Evolutionary conservation across 2,888 invertebrate genomes (phyloP).

Genomic region (Hetaerina titia): DNA sequence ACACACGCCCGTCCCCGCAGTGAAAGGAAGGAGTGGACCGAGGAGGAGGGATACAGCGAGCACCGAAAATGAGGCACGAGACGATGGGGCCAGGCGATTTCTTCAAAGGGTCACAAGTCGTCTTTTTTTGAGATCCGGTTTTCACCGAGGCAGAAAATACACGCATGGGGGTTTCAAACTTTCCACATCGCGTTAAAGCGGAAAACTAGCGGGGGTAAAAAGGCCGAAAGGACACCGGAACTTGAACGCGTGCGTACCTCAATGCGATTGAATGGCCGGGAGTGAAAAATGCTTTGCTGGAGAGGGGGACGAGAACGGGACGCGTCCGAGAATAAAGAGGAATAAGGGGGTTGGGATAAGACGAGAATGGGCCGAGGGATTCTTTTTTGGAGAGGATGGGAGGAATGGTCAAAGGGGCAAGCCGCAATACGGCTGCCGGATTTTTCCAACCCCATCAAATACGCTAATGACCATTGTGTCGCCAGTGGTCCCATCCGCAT

Average conservation of each 20-base stretch:
- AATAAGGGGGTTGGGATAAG: background rate
- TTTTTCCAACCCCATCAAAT: background rate
- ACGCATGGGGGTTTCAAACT: background rate
- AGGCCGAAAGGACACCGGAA: background rate
- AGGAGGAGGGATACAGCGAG: background rate
- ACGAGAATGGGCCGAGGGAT: background rate
- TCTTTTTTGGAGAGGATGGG: background rate
- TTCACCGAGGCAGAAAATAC: background rate
- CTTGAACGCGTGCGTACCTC: background rate
- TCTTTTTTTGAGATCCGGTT: conserved; percentile 41
- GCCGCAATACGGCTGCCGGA: background rate
- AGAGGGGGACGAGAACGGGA: background rate
- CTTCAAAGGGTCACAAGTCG: background rate
- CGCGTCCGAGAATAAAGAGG: background rate
- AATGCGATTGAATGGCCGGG: background rate
- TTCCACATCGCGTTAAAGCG: background rate
- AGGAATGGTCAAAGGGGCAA: background rate
- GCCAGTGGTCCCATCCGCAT: background rate
- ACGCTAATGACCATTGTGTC: background rate
- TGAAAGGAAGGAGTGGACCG: background rate
- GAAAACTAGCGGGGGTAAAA: background rate
- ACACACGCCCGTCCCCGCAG: background rate
- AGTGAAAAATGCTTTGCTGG: conserved; percentile 1
- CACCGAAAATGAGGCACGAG: background rate
- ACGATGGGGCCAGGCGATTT: background rate